Evolutionary conservation across 2,113 vertebrate genomes (phyloP).

Genomic region (Scortum barcoo): DNA sequence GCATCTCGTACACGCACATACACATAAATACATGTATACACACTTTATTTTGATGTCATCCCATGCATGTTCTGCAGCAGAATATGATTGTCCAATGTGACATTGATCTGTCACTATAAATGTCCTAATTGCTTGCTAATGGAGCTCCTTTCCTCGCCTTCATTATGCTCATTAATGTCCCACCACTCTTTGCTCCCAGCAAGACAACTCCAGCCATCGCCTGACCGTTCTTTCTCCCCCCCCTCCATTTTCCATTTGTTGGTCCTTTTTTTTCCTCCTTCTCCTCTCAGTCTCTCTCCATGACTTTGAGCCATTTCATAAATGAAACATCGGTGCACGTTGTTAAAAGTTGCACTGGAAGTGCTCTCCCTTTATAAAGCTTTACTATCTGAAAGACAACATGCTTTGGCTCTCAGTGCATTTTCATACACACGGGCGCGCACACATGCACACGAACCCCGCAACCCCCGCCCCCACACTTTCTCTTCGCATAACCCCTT

Average conservation of each 20-base stretch:
- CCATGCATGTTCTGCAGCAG: too few species aligned
- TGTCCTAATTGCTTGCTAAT: too few species aligned
- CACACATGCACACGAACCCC: background rate
- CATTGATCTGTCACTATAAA: too few species aligned
- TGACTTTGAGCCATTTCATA: slow-evolving; percentile 43
- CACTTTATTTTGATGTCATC: slow-evolving; percentile 13
- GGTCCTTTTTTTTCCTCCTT: too few species aligned
- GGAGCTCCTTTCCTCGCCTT: too few species aligned
- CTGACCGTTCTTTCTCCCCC: too few species aligned
- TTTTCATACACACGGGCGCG: background rate
- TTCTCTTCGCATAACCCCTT: slow-evolving; percentile 22
- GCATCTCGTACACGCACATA: slow-evolving; percentile 5
- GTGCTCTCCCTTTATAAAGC: slow-evolving; percentile 53
- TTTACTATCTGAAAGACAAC: slow-evolving; percentile 36
- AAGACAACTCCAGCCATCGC: too few species aligned
- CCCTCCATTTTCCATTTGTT: too few species aligned
- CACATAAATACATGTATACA: background rate
- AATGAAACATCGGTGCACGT: slow-evolving; percentile 64
- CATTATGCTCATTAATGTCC: too few species aligned
- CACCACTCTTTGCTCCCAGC: too few species aligned
- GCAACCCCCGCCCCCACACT: background rate
- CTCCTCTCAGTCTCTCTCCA: background rate
- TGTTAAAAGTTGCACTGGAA: slow-evolving; percentile 55
- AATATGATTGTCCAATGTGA: too few species aligned
- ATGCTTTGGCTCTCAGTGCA: slow-evolving; percentile 62